phyloP scores from a whole-genome alignment of 2,888 invertebrate species.

The Zygogramma bicolorata region DNA sequence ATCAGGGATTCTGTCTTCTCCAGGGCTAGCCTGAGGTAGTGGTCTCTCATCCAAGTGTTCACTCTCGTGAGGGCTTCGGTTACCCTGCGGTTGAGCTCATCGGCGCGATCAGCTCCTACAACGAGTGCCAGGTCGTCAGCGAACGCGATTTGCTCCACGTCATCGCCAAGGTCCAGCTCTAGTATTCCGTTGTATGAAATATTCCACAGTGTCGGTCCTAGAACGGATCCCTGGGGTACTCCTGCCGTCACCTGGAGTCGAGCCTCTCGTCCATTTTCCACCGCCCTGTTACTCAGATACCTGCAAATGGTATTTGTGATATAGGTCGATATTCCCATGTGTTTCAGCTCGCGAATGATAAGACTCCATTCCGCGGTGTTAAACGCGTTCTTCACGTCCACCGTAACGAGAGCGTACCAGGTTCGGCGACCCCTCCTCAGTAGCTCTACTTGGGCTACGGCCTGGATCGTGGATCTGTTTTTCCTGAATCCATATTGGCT shows the following conservation, averaged over 20 bases:
- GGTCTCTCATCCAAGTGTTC: background rate
- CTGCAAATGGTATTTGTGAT: background rate
- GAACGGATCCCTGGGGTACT: conserved; percentile 13
- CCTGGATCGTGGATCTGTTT: conserved; percentile 29
- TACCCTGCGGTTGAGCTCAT: background rate
- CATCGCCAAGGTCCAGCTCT: background rate
- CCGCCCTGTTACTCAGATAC: conserved; percentile 11
- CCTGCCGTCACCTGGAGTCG: background rate
- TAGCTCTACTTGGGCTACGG: conserved; percentile 7
- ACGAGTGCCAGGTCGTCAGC: conserved; percentile 7
- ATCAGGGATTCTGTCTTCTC: background rate
- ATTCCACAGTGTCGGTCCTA: conserved; percentile 8
- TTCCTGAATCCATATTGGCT: conserved; percentile 38
- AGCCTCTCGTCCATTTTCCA: background rate
- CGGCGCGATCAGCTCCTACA: background rate
- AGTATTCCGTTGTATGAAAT: background rate
- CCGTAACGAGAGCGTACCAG: conserved; percentile 3
- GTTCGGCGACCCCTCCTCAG: background rate
- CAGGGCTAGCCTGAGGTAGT: background rate
- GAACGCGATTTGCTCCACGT: background rate
- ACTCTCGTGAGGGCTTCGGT: background rate
- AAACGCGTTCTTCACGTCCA: conserved; percentile 36
- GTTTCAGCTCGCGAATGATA: conserved; percentile 15
- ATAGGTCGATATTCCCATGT: conserved; percentile 9
- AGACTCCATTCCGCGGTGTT: conserved; percentile 28